A percentile compares a stretch with the other conserved stretches of the same genome.
phyloP scores from a whole-genome alignment of 1,140 invertebrate genomes.

The Cotesia chilonis region DNA sequence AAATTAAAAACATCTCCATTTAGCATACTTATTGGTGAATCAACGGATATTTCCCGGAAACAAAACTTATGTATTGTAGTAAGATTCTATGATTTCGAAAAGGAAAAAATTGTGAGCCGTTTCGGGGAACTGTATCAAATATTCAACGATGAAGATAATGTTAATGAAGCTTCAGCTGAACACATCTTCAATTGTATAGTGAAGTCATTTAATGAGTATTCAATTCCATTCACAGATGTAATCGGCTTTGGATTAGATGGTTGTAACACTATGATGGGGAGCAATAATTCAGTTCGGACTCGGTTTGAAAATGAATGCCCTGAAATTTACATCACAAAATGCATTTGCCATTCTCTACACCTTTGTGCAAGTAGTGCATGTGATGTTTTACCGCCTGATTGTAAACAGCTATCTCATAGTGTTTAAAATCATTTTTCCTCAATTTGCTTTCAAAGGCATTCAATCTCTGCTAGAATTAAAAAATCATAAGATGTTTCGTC shows the following conservation, averaged over 20 bases:
- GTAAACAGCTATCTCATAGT: slow-evolving; percentile 49
- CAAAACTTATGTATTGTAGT: slow-evolving; percentile 41
- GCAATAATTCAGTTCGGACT: slow-evolving; percentile 50
- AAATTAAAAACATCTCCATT: slow-evolving; percentile 42
- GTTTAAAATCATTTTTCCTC: slow-evolving; percentile 50
- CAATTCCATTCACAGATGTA: slow-evolving; percentile 52
- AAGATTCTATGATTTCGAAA: slow-evolving; percentile 36
- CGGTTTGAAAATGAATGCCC: slow-evolving; percentile 29
- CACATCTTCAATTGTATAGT: slow-evolving; percentile 37
- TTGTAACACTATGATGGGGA: slow-evolving; percentile 57
- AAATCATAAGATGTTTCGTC: slow-evolving; percentile 28
- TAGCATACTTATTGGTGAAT: slow-evolving; percentile 46
- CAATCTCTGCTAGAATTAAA: slow-evolving; percentile 26
- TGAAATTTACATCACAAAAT: slow-evolving; percentile 32
- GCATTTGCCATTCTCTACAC: slow-evolving; percentile 37
- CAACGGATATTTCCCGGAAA: slow-evolving; percentile 42
- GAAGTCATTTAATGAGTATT: slow-evolving; percentile 41
- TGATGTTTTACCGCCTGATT: slow-evolving; percentile 43
- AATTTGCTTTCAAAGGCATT: slow-evolving; percentile 39
- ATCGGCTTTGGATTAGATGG: slow-evolving; percentile 59
- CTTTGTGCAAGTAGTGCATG: slow-evolving; percentile 34
- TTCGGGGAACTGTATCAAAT: slow-evolving; percentile 42
- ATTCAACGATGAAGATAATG: slow-evolving; percentile 32
- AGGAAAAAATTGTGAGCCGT: slow-evolving; percentile 30
- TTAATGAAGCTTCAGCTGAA: slow-evolving; percentile 39